phyloP scores from a whole-genome alignment of 2,113 vertebrate species.

The Mirza zaza region DNA sequence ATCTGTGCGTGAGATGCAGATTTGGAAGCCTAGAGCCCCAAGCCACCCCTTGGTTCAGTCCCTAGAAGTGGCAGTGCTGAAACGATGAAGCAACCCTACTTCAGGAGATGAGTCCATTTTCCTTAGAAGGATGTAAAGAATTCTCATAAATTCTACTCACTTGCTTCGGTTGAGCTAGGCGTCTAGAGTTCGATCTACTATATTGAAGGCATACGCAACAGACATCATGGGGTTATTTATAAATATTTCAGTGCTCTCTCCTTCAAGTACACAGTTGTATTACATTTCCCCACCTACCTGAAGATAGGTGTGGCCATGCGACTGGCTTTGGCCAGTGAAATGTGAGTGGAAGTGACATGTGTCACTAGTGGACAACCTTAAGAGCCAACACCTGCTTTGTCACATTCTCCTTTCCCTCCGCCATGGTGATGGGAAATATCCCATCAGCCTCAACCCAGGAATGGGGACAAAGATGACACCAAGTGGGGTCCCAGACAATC shows the following conservation, averaged over 20 bases:
- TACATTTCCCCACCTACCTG: neutral
- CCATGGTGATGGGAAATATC: neutral
- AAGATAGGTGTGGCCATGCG: neutral
- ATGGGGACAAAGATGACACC: neutral
- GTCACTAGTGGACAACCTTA: neutral
- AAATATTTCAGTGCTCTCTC: neutral
- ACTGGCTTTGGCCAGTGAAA: neutral
- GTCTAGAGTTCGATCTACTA: neutral
- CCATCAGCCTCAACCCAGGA: neutral
- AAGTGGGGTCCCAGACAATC: neutral
- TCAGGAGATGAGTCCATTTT: neutral
- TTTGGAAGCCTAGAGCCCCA: fast-evolving
- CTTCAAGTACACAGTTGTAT: neutral
- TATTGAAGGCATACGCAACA: neutral
- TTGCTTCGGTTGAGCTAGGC: neutral
- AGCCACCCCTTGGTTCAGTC: neutral
- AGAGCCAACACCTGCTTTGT: neutral
- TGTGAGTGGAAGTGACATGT: neutral
- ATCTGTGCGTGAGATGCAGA: neutral
- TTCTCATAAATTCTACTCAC: neutral
- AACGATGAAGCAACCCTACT: neutral
- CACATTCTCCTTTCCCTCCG: neutral
- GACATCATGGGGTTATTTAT: neutral
- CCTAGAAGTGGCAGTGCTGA: neutral
- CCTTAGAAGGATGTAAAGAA: neutral